Evolutionary conservation across 1,140 invertebrate genomes (phyloP), one percentile per base, ranked within the genome.

Genomic region (Drosophila nannoptera): DNA sequence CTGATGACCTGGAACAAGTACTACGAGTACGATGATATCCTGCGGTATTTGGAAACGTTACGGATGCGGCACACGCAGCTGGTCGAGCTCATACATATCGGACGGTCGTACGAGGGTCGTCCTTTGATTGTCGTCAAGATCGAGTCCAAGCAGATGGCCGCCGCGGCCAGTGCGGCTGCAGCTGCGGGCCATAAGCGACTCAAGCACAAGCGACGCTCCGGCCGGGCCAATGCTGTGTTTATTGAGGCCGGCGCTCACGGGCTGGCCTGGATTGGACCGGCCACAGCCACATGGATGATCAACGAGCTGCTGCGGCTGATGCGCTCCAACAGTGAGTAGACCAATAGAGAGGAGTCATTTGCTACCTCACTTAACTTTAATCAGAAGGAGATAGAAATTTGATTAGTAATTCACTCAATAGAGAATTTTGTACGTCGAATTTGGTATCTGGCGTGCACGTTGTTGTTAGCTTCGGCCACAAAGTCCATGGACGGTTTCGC

Each of bases 221-320:
- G 77, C 0, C 75, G 82, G 68, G 93, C 93, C 32, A 89, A 89
- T 55, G 91, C 91, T 0, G 91, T 94, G 32, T 92, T 94, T 76
- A 89, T 94, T 31, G 93, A 94, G 50, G 93, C 91, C 12, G 92
- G 95, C 1, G 93, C 94, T 58, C 96, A 97, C 78, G 95, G 94
- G 0, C 87, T 95, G 42, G 96, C 97, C 89, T 97, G 96, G 96
- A 95, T 97, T 66, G 92, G 95, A 16, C 93, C 95, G 0, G 95
- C 96, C 0, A 94, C 95, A 1, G 92, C 94, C 42, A 92, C 95
- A 7, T 97, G 94, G 91, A 94, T 97, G 66, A 89, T 96, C 32
- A 93, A 93, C 65, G 93, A 95, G 69, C 89, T 97, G 22, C 92
- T 95, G 1, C 93, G 94, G 75, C 92, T 93, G 42, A 91, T 93